These are phyloP conservation scores for Radopholus similis DNA, from an alignment of 1,140 invertebrate species.

Conservation along the genomic window DNA sequence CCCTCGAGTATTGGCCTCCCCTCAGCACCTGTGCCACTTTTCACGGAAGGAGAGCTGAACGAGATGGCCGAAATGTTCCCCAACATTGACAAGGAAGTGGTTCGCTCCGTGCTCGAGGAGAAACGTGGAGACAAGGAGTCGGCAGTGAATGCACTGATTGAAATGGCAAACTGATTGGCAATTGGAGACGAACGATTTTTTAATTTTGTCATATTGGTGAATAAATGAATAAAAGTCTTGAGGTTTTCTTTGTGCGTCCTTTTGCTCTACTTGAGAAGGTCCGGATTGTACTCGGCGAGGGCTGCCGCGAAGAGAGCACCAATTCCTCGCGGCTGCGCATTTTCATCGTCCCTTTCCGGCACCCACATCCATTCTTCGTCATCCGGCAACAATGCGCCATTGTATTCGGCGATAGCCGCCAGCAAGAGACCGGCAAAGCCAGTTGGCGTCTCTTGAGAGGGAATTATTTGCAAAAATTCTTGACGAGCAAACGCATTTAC, in stretches of 20 bases:
- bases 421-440: not conserved
- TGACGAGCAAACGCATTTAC: too few relatives aligned
- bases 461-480: not conserved
- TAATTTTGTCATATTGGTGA: too few relatives aligned
- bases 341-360: too few relatives aligned
- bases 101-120: conserved; percentile 81
- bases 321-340: too few relatives aligned
- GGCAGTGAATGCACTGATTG: conserved; percentile 83
- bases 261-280: too few relatives aligned
- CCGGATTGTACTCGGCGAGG: too few relatives aligned
- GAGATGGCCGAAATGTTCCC: conserved; percentile 93
- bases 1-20: not conserved
- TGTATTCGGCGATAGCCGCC: too few relatives aligned
- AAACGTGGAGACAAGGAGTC: conserved; percentile 83
- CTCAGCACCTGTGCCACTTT: conserved; percentile 30
- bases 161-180: conserved; percentile 68
- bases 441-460: not conserved
- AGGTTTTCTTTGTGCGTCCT: not conserved
- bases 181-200: too few relatives aligned
- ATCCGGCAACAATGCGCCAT: too few relatives aligned
- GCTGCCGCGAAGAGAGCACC: too few relatives aligned
- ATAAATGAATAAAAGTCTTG: not conserved
- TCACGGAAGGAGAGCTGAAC: conserved; percentile 44
- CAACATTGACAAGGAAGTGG: conserved; percentile 82
- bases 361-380: too few relatives aligned